Conservation (phyloP, 2,888 invertebrate species). For the Diloba caeruleocephala region DNA sequence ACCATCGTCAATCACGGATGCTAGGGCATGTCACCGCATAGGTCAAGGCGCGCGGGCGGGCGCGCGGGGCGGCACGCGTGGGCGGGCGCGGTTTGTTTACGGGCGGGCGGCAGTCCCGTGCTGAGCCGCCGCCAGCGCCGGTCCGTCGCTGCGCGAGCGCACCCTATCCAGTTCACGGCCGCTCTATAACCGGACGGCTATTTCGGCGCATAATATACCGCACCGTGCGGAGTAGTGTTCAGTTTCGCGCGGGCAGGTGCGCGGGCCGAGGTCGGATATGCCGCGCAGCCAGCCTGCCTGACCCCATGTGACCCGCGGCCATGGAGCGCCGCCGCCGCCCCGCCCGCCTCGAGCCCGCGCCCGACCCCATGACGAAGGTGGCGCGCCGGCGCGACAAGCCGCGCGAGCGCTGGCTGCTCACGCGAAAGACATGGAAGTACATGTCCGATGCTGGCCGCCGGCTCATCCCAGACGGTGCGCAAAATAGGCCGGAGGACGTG, state of each 20-base stretch:
- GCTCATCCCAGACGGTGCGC: constrained; percentile 94
- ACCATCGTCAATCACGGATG: constrained; percentile 69
- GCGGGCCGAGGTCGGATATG: constrained; percentile 73
- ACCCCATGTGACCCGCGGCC: constrained; percentile 71
- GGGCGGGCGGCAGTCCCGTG: constrained; percentile 69
- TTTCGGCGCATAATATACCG: constrained; percentile 84
- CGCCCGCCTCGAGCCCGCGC: constrained; percentile 80
- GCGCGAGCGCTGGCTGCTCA: constrained; percentile 96
- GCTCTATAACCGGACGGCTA: constrained; percentile 86
- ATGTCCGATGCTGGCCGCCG: constrained; percentile 97
- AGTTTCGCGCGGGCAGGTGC: constrained; percentile 84
- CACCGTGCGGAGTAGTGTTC: constrained; percentile 81
- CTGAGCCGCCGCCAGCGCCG: constrained; percentile 63
- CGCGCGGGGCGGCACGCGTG: constrained; percentile 60
- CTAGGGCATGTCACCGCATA: constrained; percentile 68
- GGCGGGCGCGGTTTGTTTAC: constrained; percentile 71
- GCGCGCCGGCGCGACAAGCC: constrained; percentile 89
- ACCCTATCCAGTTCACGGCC: constrained; percentile 87
- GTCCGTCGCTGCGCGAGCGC: constrained; percentile 72
- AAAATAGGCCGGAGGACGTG: constrained; percentile 93
- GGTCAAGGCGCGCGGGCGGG: constrained; percentile 68
- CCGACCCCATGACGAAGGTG: constrained; percentile 89
- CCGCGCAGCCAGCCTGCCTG: constrained; percentile 55
- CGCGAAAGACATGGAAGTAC: constrained; percentile 96
- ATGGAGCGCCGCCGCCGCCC: constrained; percentile 81